Conservation (phyloP, 2,888 invertebrate species). For the Ornithoptera priamus region DNA sequence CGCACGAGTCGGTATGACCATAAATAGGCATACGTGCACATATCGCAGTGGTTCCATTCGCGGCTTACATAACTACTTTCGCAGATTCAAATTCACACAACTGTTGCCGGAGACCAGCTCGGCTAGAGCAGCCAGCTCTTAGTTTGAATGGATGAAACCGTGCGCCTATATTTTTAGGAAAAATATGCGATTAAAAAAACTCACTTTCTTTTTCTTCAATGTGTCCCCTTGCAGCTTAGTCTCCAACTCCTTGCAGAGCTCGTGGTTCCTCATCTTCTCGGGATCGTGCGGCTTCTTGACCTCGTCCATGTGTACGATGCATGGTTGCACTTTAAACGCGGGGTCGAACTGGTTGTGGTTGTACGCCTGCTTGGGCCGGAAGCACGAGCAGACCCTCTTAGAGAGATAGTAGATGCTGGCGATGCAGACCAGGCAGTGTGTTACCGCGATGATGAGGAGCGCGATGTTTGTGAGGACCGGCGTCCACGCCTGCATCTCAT, state of each 20-base stretch:
- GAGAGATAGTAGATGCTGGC: conserved; percentile 77
- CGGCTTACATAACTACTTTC: no score
- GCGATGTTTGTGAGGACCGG: conserved; percentile 83
- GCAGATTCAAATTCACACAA: no score
- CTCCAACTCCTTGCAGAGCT: conserved; percentile 66
- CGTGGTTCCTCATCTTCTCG: conserved; percentile 52
- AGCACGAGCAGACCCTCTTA: conserved; percentile 79
- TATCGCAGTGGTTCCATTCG: no score
- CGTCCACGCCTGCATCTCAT: conserved; percentile 79
- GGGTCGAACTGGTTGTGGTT: conserved; percentile 78
- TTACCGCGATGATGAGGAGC: conserved; percentile 78
- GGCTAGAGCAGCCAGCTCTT: no score
- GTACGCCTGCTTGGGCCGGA: conserved; percentile 69
- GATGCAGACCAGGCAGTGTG: conserved; percentile 79
- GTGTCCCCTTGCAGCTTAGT: conserved; percentile 62
- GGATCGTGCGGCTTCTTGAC: conserved; percentile 50
- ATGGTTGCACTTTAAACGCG: conserved; percentile 53
- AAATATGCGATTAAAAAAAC: conserved; percentile 1
- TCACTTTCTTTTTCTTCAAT: conserved; percentile 61
- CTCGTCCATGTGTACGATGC: conserved; percentile 66
- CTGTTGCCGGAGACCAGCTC: no score
- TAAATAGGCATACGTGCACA: no score
- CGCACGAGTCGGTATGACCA: no score
- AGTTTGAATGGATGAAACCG: no score
- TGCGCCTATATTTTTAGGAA: no score